Percentiles rank a stretch among this genome's conserved stretches.
phyloP scores from a whole-genome alignment of 2,797 vertebrate genomes.

The Triplophysa yarkandensis region DNA sequence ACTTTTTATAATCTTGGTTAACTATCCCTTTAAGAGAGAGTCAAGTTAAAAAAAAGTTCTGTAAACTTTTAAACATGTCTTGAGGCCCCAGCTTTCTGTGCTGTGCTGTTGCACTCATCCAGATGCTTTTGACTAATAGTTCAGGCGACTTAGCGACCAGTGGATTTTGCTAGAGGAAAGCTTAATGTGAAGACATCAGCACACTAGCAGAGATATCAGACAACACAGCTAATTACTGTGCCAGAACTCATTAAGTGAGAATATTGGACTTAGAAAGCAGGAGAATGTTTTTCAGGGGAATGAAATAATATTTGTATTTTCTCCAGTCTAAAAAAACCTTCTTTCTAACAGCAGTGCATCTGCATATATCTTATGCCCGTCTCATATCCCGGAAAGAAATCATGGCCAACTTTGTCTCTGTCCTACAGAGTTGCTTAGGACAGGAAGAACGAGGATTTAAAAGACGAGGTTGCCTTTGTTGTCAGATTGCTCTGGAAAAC shows the following conservation, averaged over 20 bases:
- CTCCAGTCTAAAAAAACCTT: background rate
- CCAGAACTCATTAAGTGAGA: slow-evolving; percentile 47
- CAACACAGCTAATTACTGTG: slow-evolving; percentile 30
- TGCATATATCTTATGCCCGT: background rate
- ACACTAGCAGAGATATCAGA: slow-evolving; percentile 34
- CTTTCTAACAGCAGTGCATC: slow-evolving; percentile 3
- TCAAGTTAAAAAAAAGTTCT: too few species aligned
- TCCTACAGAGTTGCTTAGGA: slow-evolving; percentile 10
- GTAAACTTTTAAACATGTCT: background rate
- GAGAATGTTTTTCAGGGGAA: slow-evolving; percentile 15
- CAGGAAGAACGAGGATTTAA: slow-evolving; percentile 21
- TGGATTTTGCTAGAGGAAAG: slow-evolving; percentile 43
- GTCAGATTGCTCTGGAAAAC: slow-evolving; percentile 61
- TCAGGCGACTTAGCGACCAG: background rate
- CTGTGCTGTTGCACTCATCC: background rate
- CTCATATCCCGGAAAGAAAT: slow-evolving; percentile 22
- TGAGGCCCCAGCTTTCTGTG: background rate
- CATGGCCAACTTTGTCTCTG: slow-evolving; percentile 17
- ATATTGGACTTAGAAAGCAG: slow-evolving; percentile 40
- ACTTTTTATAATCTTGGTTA: too few species aligned
- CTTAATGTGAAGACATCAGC: slow-evolving; percentile 36
- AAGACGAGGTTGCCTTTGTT: slow-evolving; percentile 19
- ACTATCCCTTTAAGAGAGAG: too few species aligned
- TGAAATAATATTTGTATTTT: slow-evolving; percentile 17
- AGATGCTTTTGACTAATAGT: slow-evolving; percentile 1